Evolutionary conservation across 2,888 invertebrate species (phyloP), one percentile per base, ranked within the genome.

Genomic region (Dryomyza anilis): DNA sequence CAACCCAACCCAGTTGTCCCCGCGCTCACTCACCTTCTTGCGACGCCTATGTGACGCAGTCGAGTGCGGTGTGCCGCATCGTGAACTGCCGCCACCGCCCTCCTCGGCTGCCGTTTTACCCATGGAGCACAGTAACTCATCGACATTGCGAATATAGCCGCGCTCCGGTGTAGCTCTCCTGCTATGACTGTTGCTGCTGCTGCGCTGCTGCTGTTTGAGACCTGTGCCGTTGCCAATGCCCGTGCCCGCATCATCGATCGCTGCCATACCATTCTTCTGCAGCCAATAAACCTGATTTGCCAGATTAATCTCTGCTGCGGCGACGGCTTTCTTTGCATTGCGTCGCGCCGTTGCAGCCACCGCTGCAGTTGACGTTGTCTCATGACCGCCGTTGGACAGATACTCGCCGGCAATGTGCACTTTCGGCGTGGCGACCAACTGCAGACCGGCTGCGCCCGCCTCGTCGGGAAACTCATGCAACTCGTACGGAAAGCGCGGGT

Each of bases 321-420:
- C 63, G n/a, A 71, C 75, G 4, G 79, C 77, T 67, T 79, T 79
- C 19, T 78, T 76, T 33, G 75, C 73, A 64, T 73, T 72, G 50
- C 76, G 76, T 16, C 75, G 70, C 21, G 53, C 58, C 12, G 23
- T 43, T 19, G 23, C 43, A 52, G 68, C 6, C 43, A 55, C 57
- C 8, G 64, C 65, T 16, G 68, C 70, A 16, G 50, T n/a, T 8
- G 56, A 29, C 56, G 39, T 66, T 63, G 48, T 61, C 66, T 16
- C 58, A 64, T 46, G 67, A 65, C 56, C 57, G 23, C 78, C 75
- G 70, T 70, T 73, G 62, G 76, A 74, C 67, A 81, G 66, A 70
- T 81, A 80, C 58, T 82, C 82, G 3, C 80, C 82, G 3, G 82
- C 78, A 59, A 82, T 81, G 56, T 82, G 81, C 6, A 81, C 78